Evolutionary conservation across 2,888 invertebrate species (phyloP), one percentile per base, ranked within the genome.

Genomic region (Macaria liturata): DNA sequence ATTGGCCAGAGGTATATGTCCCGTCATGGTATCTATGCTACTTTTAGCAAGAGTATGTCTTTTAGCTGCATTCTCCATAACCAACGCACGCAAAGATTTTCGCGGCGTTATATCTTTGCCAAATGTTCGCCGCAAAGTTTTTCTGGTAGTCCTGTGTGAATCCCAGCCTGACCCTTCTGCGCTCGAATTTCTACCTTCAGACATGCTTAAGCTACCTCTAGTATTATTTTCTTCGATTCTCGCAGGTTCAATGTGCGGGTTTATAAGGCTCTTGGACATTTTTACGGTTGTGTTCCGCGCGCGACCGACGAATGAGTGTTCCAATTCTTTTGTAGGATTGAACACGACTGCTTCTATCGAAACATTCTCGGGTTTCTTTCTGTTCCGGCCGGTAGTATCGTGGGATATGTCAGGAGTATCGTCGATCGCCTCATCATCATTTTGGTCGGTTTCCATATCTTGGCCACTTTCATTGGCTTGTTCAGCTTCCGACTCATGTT

Each of bases 101-200:
- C 89, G 71, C 0, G 80, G 80, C 1, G 84, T 84, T 48, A 86
- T 85, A 60, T 88, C 88, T 75, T 79, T 84, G 0, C 91, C 91
- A 5, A 87, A 84, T 1, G 91, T 91, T 64, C 84, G 81, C 32
- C 91, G 73, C 9, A 91, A 54, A 0, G 91, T 91, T 74, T 86
- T 86, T 37, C 87, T 74, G 0, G 89, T 88, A 0, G 82, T 84
- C 63, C 89, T 82, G 62, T 91, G 91, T 0, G 91, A 91, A 48
- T 91, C 91, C 91, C 91, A 91, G 0, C 83, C 86, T 0, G 91
- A 90, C 1, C 83, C 82, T 73, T 87, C 88, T 0, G 75, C 83
- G 40, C 83, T 88, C 2, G 87, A 89, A 61, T 83, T 74, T 9
- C 31, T 75, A 0, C 76, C 81, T 59, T 83, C 82, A 1, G 81